Evolutionary conservation across 2,113 vertebrate genomes (phyloP).

Genomic region (Tichodroma muraria): DNA sequence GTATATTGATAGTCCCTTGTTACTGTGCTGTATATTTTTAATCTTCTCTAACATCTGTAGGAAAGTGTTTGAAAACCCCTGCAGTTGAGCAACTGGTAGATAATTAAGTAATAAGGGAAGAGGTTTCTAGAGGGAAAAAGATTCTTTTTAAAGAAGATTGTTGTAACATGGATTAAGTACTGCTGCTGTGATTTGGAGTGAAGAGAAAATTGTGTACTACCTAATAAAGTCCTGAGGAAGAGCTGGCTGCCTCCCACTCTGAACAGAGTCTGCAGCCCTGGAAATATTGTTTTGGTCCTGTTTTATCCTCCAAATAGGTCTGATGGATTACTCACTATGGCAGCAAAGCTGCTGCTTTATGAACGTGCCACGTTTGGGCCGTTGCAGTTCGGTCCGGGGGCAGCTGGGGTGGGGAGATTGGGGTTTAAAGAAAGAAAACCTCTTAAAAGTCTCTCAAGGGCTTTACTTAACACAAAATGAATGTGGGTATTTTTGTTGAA

Average conservation of each 20-base stretch:
- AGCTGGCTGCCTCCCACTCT: not conserved
- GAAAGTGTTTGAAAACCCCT: conserved; percentile 81
- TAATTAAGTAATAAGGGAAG: conserved; percentile 83
- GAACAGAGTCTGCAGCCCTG: not conserved
- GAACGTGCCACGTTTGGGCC: accelerated
- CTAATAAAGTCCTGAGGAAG: not conserved
- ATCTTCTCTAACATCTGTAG: conserved; percentile 98
- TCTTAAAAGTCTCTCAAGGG: not conserved
- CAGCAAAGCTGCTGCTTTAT: no score
- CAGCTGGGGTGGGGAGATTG: not conserved
- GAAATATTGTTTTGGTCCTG: not conserved
- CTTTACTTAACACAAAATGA: not conserved
- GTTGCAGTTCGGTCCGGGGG: accelerated
- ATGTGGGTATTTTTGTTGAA: accelerated
- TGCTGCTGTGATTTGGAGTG: conserved; percentile 48
- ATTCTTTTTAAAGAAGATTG: conserved; percentile 66
- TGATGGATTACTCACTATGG: not conserved
- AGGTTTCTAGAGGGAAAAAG: conserved; percentile 72
- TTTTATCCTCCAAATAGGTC: not conserved
- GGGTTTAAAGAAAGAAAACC: not conserved
- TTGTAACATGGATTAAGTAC: conserved; percentile 61
- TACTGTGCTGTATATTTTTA: conserved; percentile 96
- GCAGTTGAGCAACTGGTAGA: conserved; percentile 82
- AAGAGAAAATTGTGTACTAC: conserved; percentile 2
- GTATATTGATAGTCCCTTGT: conserved; percentile 99